Conservation (phyloP, 2,113 vertebrate genomes). For the Mus spicilegus region DNA sequence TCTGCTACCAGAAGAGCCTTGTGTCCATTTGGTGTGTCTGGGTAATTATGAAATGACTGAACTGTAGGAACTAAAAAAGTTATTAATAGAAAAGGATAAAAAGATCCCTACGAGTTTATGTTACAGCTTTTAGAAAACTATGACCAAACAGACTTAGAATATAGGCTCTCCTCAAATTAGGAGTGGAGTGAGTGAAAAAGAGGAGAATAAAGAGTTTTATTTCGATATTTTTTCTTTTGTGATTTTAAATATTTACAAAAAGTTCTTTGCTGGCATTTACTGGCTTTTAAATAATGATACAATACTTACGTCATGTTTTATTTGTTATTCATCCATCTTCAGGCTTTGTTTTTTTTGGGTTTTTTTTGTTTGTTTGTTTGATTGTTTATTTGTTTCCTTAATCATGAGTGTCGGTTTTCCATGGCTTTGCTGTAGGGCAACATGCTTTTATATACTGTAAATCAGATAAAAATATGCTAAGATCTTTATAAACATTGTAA, state of each 20-base stretch:
- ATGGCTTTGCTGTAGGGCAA: background rate
- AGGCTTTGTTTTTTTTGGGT: background rate
- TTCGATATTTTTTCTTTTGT: background rate
- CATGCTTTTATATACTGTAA: background rate
- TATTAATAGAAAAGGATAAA: background rate
- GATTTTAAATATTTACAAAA: slow-evolving; percentile 37
- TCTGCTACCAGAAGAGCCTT: background rate
- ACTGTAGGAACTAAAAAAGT: background rate
- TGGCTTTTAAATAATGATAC: background rate
- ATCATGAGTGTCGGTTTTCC: background rate
- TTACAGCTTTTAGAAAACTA: background rate
- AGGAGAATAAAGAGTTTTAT: background rate
- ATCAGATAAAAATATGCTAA: background rate
- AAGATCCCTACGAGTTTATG: background rate
- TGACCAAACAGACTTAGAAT: no score
- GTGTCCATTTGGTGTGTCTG: background rate
- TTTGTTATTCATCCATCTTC: background rate
- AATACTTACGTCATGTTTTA: background rate
- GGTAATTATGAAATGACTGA: background rate
- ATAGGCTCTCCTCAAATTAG: background rate
- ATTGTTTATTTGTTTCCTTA: background rate
- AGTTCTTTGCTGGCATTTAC: background rate
- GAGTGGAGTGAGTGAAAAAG: background rate
- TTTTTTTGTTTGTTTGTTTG: background rate
- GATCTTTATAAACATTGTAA: background rate